phyloP scores from a whole-genome alignment of 2,797 vertebrate genomes.

The Clarias pachynema region DNA sequence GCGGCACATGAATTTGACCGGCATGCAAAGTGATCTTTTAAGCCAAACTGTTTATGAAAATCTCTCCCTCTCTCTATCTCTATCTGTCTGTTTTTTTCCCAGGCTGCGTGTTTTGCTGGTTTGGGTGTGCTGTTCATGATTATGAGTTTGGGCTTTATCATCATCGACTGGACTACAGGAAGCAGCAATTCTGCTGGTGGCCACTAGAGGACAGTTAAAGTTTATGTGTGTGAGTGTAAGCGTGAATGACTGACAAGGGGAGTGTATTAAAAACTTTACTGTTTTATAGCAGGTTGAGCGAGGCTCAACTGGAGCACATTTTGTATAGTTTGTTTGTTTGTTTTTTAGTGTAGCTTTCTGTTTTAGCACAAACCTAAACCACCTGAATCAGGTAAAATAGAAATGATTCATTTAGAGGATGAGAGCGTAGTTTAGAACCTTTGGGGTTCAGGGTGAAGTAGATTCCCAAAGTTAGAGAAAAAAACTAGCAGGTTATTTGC shows the following conservation, averaged over 20 bases:
- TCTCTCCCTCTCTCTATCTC: neutral
- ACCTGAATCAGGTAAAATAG: neutral
- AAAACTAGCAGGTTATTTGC: neutral
- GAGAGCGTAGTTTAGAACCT: no score
- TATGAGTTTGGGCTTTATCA: constrained; percentile 97
- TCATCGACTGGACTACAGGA: constrained; percentile 89
- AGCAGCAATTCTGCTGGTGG: constrained; percentile 75
- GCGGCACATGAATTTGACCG: neutral
- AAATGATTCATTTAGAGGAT: neutral
- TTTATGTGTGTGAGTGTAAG: constrained; percentile 30
- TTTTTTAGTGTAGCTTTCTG: constrained; percentile 1
- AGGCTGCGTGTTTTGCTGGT: constrained; percentile 90
- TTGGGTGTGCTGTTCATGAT: constrained; percentile 93
- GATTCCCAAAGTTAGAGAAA: neutral
- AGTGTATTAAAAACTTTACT: constrained; percentile 1
- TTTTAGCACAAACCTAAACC: neutral
- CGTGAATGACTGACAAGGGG: constrained; percentile 10
- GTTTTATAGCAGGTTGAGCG: neutral
- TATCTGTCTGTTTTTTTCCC: constrained; percentile 21
- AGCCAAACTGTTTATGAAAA: neutral
- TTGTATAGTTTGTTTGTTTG: constrained; percentile 20
- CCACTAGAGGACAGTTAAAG: constrained; percentile 77
- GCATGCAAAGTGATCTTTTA: neutral
- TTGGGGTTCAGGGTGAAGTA: neutral
- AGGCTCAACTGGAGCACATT: constrained; percentile 8